Evolutionary conservation across 2,113 vertebrate species (phyloP), one percentile per base, ranked within the genome.

Genomic region (Peromyscus maniculatus): DNA sequence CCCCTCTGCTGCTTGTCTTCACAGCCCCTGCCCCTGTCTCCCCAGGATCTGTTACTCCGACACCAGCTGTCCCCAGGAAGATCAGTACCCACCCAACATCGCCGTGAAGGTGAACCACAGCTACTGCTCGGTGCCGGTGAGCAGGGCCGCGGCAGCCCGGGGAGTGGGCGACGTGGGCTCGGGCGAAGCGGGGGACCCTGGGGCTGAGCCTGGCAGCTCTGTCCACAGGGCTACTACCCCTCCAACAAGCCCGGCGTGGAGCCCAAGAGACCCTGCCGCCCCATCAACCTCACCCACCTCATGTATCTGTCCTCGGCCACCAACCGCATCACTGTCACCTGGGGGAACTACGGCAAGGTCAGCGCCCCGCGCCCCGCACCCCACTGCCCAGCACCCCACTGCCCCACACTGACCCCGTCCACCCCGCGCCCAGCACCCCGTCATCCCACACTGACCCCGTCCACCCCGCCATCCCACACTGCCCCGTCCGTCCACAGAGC

Each of bases 281-380:
- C 99, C 95, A 99, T 99, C 97, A 99, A 99, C 98, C 99, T 99
- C 98, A 99, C 99, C 39, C 99, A 99, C 74, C 99, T 99, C 99
- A 99, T 99, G 98, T 99, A 99, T 98, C 98, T 99, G 97, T 99
- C 99, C 36, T 99, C 98, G 9, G 99, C 99, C 78, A 99, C 99
- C 97, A 99, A 99, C 98, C 99, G 99, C 97, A 99, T 99, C 98
- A 99, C 99, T 0, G 98, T 99, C 94, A 99, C 99, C 91, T 99
- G 99, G 99, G 99, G 99, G 28, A 99, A 99, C 98, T 99, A 99
- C 0, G 99, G 99, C 98, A 99, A 99, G 99, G 99, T 99, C 97
- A 64, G 97, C 5, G 9, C 72, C 75, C 26, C 28, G 0, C 1
- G 19, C 8, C 36, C 36, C 67, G 62, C 0, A 33, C 21, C 24